Evolutionary conservation across 2,888 invertebrate genomes (phyloP).

Genomic region (Crocallis elinguaria): DNA sequence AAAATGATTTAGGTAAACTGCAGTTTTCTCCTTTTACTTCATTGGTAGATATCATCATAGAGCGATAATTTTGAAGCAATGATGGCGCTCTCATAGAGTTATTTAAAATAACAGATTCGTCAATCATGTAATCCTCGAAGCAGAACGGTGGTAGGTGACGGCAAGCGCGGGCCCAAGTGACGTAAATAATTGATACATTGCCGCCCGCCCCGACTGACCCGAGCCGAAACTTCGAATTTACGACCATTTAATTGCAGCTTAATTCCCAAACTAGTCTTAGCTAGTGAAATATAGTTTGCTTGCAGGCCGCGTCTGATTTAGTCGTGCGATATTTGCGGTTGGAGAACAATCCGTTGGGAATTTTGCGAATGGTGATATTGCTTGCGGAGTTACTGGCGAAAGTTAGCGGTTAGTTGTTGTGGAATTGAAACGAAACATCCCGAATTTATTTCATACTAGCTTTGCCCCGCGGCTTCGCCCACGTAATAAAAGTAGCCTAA

Average conservation of each 20-base stretch:
- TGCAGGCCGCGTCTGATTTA: slow-evolving; percentile 30
- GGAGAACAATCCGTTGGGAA: slow-evolving; percentile 22
- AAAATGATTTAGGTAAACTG: no score
- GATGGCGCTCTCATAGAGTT: no score
- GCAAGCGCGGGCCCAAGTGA: slow-evolving; percentile 69
- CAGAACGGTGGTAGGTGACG: slow-evolving; percentile 51
- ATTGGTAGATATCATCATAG: no score
- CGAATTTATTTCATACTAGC: no score
- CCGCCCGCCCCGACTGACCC: slow-evolving; percentile 74
- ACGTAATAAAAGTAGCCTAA: no score
- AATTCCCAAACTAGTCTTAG: slow-evolving; percentile 78
- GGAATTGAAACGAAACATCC: not conserved
- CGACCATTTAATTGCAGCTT: slow-evolving; percentile 83
- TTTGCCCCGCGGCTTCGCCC: no score
- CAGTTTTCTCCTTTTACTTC: no score
- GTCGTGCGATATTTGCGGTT: slow-evolving; percentile 32
- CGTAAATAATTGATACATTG: slow-evolving; percentile 86
- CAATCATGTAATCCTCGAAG: slow-evolving; percentile 18
- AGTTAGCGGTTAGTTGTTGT: slow-evolving; percentile 5
- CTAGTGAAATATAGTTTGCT: slow-evolving; percentile 71
- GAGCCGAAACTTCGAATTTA: slow-evolving; percentile 78
- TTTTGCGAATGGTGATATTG: slow-evolving; percentile 6
- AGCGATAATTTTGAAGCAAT: no score
- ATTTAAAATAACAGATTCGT: slow-evolving; percentile 24
- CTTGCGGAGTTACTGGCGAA: slow-evolving; percentile 11